Evolutionary conservation across 2,888 invertebrate genomes (phyloP).

Genomic region (Aspidiotus rigidus): DNA sequence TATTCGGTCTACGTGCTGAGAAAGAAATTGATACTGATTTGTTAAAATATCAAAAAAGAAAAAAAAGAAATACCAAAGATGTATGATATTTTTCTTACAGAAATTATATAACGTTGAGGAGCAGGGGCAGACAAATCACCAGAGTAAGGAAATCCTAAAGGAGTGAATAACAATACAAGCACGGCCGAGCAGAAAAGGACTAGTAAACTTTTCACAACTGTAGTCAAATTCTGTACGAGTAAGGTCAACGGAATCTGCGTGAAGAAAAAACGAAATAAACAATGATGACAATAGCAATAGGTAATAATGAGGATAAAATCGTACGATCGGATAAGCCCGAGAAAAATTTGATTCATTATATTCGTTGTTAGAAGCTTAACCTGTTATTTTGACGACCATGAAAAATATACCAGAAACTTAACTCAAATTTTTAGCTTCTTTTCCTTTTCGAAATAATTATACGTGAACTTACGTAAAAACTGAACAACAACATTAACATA

Average conservation of each 20-base stretch:
- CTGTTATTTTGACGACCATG: no score
- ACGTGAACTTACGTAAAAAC: slow-evolving; percentile 39
- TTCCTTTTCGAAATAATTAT: no score
- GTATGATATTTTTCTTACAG: slow-evolving; percentile 47
- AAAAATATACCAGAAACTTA: neutral
- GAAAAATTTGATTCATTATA: no score
- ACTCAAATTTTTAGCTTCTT: no score
- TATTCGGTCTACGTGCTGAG: slow-evolving; percentile 55
- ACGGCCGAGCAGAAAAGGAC: slow-evolving; percentile 50
- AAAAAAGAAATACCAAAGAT: neutral
- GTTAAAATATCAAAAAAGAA: neutral
- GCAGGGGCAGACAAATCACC: slow-evolving; percentile 53
- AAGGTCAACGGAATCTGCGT: slow-evolving; percentile 45
- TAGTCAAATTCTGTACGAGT: slow-evolving; percentile 46
- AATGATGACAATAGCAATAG: no score
- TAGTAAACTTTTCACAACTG: slow-evolving; percentile 48
- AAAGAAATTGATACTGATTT: slow-evolving; percentile 28
- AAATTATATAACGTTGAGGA: slow-evolving; percentile 66
- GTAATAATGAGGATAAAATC: no score
- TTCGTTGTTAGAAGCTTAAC: no score
- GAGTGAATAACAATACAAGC: slow-evolving; percentile 54
- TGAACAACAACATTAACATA: slow-evolving; percentile 38
- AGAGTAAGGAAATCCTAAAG: slow-evolving; percentile 65
- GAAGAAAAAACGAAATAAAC: no score
- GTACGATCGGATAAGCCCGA: no score